Conservation (phyloP, 2,888 invertebrate species). For the Alcis repandata region DNA sequence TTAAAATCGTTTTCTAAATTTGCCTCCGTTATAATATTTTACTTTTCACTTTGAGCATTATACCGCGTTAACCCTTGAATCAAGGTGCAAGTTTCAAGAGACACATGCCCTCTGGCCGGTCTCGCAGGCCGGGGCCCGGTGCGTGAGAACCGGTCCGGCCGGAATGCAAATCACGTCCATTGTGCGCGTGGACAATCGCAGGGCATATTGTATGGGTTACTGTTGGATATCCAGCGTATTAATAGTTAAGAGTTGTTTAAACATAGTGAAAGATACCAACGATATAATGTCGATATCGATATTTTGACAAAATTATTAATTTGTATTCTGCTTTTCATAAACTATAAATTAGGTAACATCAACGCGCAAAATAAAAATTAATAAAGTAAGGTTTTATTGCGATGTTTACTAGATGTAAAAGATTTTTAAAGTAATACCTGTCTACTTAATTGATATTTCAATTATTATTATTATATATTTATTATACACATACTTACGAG, state of each 20-base stretch:
- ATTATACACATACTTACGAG: no score
- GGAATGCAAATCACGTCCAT: conserved; percentile 79
- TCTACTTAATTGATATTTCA: no score
- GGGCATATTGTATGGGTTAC: conserved; percentile 61
- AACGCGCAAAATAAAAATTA: no score
- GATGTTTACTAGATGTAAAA: no score
- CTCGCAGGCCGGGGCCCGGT: conserved; percentile 48
- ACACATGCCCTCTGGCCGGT: conserved; percentile 31
- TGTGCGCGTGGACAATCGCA: conserved; percentile 77
- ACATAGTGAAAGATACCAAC: neutral
- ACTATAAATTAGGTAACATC: no score
- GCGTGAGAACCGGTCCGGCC: conserved; percentile 77
- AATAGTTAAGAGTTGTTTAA: conserved; percentile 5
- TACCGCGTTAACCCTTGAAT: conserved; percentile 11
- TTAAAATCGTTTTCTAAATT: no score
- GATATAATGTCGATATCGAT: neutral
- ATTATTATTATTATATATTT: no score
- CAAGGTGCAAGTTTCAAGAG: conserved; percentile 7
- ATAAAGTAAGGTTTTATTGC: no score
- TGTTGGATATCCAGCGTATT: conserved; percentile 27
- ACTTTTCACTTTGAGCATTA: neutral
- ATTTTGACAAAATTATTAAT: neutral
- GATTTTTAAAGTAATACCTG: no score
- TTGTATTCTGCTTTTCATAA: no score
- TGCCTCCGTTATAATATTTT: no score